Percentiles rank a stretch among this genome's conserved stretches.
These are phyloP conservation scores for Lasioglossum figueresi DNA, from an alignment of 2,888 invertebrate genomes.

Conservation along the genomic window DNA sequence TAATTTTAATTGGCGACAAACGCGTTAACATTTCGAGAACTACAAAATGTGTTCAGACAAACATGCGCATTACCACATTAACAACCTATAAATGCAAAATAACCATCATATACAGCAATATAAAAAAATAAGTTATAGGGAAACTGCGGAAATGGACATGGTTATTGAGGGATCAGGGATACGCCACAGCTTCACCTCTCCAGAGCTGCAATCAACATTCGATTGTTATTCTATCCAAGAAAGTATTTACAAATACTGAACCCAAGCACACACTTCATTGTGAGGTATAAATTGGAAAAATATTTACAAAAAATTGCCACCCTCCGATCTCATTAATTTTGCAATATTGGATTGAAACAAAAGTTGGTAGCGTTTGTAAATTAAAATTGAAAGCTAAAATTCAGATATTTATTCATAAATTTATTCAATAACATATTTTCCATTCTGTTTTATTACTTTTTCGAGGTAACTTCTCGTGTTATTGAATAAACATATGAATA, in stretches of 20 bases:
- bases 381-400: too few species aligned
- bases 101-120: conserved; percentile 60
- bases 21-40: conserved; percentile 26
- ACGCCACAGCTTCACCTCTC: conserved; percentile 89
- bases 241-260: conserved; percentile 50
- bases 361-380: too few species aligned
- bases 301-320: neutral
- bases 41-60: conserved; percentile 39
- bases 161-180: conserved; percentile 84
- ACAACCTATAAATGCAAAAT: conserved; percentile 61
- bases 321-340: too few species aligned
- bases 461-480: too few species aligned
- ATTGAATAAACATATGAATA: too few species aligned
- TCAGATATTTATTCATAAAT: too few species aligned
- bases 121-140: conserved; percentile 81
- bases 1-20: conserved; percentile 26
- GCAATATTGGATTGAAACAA: too few species aligned
- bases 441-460: too few species aligned
- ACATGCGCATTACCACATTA: conserved; percentile 64
- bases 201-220: conserved; percentile 87
- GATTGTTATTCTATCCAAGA: conserved; percentile 74
- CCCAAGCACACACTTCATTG: conserved; percentile 53
- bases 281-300: neutral
- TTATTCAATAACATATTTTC: too few species aligned
- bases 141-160: conserved; percentile 84